Percentiles rank a stretch among this genome's conserved stretches.
These are phyloP conservation scores for Lithobates pipiens DNA, from an alignment of 2,797 vertebrate genomes.

Conservation along the genomic window DNA sequence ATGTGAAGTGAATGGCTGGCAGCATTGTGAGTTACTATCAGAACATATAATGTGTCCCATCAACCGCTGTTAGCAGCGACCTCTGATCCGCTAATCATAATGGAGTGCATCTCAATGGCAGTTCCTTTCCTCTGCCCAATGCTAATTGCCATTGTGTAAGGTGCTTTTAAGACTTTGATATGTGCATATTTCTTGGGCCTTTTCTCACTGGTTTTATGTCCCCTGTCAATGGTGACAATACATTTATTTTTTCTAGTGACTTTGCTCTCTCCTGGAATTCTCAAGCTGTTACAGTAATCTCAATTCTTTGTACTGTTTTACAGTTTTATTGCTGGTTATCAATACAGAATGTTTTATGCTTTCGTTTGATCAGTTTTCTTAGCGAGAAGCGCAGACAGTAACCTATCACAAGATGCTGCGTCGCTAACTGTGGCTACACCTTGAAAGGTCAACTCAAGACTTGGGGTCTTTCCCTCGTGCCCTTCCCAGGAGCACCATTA, in stretches of 20 bases:
- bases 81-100: constrained; percentile 38
- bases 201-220: constrained; percentile 23
- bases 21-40: constrained; percentile 28
- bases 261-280: background rate
- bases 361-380: no score
- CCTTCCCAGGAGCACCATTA: no score
- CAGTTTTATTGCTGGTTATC: no score
- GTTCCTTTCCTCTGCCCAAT: constrained; percentile 13
- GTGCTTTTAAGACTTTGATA: constrained; percentile 29
- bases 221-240: background rate
- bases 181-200: constrained; percentile 30
- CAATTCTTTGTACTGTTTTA: no score
- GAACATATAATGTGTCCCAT: constrained; percentile 51
- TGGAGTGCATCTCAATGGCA: constrained; percentile 7
- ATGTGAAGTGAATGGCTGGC: constrained; percentile 12
- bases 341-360: no score
- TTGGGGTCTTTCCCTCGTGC: no score
- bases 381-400: no score
- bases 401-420: no score
- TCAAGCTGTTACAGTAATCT: background rate
- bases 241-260: background rate
- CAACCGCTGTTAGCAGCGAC: constrained; percentile 38
- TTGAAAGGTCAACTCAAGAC: no score
- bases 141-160: constrained; percentile 34
- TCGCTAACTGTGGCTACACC: no score